Percentiles rank a stretch among this genome's conserved stretches.
Evolutionary conservation across 2,113 vertebrate genomes (phyloP).

Genomic region (Electrona antarctica): DNA sequence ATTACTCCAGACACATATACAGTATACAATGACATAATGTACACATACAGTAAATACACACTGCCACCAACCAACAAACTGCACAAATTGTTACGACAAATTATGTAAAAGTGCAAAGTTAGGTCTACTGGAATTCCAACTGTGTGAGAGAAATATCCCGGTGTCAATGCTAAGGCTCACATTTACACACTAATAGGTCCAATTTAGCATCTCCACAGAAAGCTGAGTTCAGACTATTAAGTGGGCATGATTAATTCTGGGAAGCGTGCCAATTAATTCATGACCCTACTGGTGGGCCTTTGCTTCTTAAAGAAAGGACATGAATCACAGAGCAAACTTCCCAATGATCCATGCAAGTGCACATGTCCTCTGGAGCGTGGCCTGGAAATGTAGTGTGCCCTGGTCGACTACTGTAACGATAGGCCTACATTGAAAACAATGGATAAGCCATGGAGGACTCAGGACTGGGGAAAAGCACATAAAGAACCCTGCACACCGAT

Average conservation of each 20-base stretch:
- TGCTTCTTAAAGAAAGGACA: not conserved
- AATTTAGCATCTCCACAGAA: not conserved
- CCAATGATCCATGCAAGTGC: not conserved
- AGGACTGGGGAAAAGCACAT: too few relatives aligned
- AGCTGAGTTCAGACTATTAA: conserved; percentile 23
- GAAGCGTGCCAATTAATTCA: conserved; percentile 30
- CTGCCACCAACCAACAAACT: too few relatives aligned
- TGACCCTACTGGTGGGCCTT: not conserved
- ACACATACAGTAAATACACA: too few relatives aligned
- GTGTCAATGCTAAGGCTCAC: not conserved
- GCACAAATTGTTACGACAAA: too few relatives aligned
- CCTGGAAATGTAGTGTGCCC: not conserved
- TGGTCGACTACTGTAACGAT: not conserved
- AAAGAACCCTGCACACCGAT: not conserved
- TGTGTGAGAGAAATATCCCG: not conserved
- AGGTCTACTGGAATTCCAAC: conserved; percentile 25
- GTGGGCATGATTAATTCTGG: not conserved
- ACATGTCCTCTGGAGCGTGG: not conserved
- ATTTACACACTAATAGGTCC: not conserved
- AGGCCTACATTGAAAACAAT: conserved; percentile 9
- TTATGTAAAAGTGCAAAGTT: not conserved
- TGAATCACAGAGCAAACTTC: not conserved
- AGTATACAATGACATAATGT: too few relatives aligned
- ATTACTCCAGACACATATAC: too few relatives aligned
- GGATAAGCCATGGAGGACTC: not conserved